These are phyloP conservation scores for Centropus bengalensis DNA, from an alignment of 2,113 vertebrate genomes.

Conservation along the genomic window DNA sequence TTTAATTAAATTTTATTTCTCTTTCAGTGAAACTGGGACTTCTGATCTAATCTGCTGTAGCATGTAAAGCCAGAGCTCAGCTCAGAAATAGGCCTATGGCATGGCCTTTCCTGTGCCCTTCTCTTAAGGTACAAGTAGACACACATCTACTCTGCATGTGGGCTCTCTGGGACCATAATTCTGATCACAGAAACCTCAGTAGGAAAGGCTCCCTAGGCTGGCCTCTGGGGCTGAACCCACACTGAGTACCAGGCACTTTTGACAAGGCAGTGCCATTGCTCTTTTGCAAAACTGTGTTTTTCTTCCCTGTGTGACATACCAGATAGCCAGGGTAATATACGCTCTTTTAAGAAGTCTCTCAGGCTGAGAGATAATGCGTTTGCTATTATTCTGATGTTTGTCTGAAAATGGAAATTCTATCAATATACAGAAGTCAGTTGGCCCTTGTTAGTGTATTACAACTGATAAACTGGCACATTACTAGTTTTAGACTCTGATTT, in stretches of 20 bases:
- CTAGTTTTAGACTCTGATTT: not conserved
- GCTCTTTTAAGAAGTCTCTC: not conserved
- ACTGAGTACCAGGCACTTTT: not conserved
- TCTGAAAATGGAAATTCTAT: not conserved
- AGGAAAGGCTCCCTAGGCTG: not conserved
- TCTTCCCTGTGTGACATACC: not conserved
- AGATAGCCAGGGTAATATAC: not conserved
- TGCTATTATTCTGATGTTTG: not conserved
- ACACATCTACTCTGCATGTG: accelerated
- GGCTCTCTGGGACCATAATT: not conserved
- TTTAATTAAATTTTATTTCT: not conserved
- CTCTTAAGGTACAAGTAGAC: accelerated
- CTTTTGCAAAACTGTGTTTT: not conserved
- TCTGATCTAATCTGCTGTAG: not conserved
- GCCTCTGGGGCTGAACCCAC: not conserved
- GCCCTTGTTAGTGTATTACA: not conserved
- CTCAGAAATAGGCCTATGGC: not conserved
- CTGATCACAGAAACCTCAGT: not conserved
- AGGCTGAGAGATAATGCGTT: not conserved
- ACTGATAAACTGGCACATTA: not conserved
- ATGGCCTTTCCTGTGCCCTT: not conserved
- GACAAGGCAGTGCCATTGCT: not conserved
- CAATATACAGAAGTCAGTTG: not conserved
- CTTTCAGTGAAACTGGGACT: not conserved
- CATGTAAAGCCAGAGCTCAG: not conserved